Conservation (phyloP, 2,797 vertebrate genomes). For the Orientallactaga sibirica region DNA sequence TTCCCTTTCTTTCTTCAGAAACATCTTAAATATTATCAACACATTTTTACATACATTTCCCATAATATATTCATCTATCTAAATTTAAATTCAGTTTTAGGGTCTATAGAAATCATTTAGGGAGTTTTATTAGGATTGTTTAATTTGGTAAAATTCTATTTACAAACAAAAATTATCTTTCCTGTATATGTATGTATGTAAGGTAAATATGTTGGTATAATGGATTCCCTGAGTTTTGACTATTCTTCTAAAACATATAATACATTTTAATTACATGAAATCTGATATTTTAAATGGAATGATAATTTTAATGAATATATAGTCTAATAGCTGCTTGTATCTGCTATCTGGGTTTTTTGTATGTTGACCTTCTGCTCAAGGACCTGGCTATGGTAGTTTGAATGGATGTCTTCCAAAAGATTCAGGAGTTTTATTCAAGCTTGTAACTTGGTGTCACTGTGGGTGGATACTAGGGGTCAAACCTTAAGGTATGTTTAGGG, state of each 20-base stretch:
- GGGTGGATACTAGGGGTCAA: no score
- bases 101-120: background rate
- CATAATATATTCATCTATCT: background rate
- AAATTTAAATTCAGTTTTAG: background rate
- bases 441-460: no score
- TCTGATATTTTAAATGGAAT: background rate
- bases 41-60: background rate
- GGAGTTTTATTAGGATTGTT: background rate
- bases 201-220: background rate
- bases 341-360: background rate
- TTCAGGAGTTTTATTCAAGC: no score
- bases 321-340: background rate
- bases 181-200: background rate
- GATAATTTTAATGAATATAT: conserved; percentile 13
- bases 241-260: background rate
- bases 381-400: background rate
- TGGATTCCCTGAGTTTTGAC: background rate
- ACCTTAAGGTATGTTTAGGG: no score
- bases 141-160: background rate
- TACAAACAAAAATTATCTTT: background rate
- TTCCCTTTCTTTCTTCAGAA: background rate
- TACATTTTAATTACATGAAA: background rate
- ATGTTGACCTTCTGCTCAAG: background rate
- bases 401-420: no score
- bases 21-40: background rate